Base-by-base conservation (phyloP, 2,797 vertebrate species). In the Typhlichthys eigenmanni region DNA sequence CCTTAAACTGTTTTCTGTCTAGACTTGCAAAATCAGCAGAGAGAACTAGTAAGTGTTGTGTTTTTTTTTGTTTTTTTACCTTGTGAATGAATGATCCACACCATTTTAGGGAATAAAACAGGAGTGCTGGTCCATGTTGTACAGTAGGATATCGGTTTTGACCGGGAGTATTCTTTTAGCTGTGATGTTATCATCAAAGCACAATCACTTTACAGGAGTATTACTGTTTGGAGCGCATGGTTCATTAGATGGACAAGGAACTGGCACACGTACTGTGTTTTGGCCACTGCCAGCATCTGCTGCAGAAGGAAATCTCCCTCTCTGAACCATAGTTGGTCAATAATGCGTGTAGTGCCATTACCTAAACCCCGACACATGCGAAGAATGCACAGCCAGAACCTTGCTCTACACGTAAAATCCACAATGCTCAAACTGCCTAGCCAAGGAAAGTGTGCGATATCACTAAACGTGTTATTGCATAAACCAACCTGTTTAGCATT, bases 1-100 rank as follows among this genome's bases (percentile, higher is more conserved):
- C 76, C 46, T 60, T 48, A 55, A 69, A 72, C 64, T 71, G 12
- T 69, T 68, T 66, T 75, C 69, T 67, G 78, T 79, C 73, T 64
- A 73, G 67, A 78, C 69, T 71, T 17, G n/a, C 34, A 16, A 72
- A 72, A 57, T 54, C 77, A 58, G 66, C 19, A 56, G 47, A 56
- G 55, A 62, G 0, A 10, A 13, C 14, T 2, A 52, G 67, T 48
- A 16, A 48, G 29, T 1, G 4, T 29, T 29, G 24, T 29, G 13
- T 43, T 38, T 54, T 47, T 43, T 54, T 43, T n/a, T 57, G 32
- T 48, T 48, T 55, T 14, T 19, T 43, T 12, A 43, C 52, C 55
- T 14, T 63, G 60, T 60, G 68, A 72, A 56, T 58, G 45, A 60
- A 58, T 60, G 57, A 17, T 51, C 49, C n/a, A 56, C 45, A 14